Base-by-base conservation (phyloP, 2,888 invertebrate genomes). In the Amphipyra tragopoginis region DNA sequence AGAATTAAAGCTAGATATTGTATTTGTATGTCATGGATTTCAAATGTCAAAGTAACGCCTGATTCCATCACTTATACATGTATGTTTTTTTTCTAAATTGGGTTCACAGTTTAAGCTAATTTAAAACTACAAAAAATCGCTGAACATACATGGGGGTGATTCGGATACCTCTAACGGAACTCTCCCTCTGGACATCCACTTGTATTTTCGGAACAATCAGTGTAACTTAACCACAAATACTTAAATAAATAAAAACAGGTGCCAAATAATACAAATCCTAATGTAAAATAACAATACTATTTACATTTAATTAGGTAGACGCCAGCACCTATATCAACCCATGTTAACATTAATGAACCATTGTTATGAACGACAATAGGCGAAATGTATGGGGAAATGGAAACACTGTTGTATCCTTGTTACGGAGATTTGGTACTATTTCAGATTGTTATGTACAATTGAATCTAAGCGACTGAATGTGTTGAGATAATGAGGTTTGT, bases 331-430 rank as follows among this genome's bases (percentile, higher is more conserved):
- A 57, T 48, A 47, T 50, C 26, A 62, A 53, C 45, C 62, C 69
- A 10, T 75, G 80, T 78, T 65, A 44, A 65, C 68, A 69, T 81
- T 86, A 89, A 89, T 81, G 82, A 88, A 87, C 84, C 84, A 89
- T 90, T 89, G 90, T 89, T 81, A 44, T 33, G 58, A 55, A 67
- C 69, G 78, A 89, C 88, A 90, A 88, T 86, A 64, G 70, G 76
- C 53, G 59, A 69, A 74, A 79, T 82, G 80, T 83, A 69, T 77
- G 77, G 72, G 79, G 80, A 80, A 83, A 84, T 79, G 70, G 79
- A 73, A 79, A 80, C 79, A 76, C 48, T 62, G 70, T 70, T 66
- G 69, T 72, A 73, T 79, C 75, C 77, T 65, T 52, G 65, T 65
- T 68, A 72, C 55, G 56, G 55, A 43, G 49, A 61, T 52, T 73